phyloP scores from a whole-genome alignment of 2,113 vertebrate genomes.

The Genyomyrus donnyi region DNA sequence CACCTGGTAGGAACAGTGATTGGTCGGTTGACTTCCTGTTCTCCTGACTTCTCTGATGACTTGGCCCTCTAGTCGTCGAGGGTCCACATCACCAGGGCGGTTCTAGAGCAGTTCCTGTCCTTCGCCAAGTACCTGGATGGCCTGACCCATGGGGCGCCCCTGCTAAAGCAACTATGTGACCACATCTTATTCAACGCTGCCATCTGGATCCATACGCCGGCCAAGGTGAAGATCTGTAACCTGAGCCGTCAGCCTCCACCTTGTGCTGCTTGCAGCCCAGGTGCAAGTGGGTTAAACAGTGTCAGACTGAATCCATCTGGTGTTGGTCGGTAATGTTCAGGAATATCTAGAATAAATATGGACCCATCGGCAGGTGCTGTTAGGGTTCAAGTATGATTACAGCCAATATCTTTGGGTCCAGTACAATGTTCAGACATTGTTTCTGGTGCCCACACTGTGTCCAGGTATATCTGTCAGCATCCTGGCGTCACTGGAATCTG shows the following conservation, averaged over 20 bases:
- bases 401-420: not conserved
- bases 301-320: not conserved
- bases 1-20: not conserved
- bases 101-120: constrained; percentile 93
- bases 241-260: not conserved
- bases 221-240: constrained; percentile 69
- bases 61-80: constrained; percentile 73
- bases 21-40: not conserved
- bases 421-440: not conserved
- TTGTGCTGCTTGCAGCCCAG: not conserved
- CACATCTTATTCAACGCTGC: constrained; percentile 97
- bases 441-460: not conserved
- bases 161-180: constrained; percentile 96
- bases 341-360: not conserved
- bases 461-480: not conserved
- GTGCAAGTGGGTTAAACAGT: not conserved
- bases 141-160: constrained; percentile 88
- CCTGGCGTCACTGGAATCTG: not conserved
- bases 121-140: constrained; percentile 98
- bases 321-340: not conserved
- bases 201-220: constrained; percentile 98
- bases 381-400: not conserved
- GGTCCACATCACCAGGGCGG: constrained; percentile 91
- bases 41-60: constrained; percentile 14
- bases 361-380: not conserved